These are phyloP conservation scores for Synergus itoensis DNA, from an alignment of 2,888 invertebrate species.

Conservation along the genomic window DNA sequence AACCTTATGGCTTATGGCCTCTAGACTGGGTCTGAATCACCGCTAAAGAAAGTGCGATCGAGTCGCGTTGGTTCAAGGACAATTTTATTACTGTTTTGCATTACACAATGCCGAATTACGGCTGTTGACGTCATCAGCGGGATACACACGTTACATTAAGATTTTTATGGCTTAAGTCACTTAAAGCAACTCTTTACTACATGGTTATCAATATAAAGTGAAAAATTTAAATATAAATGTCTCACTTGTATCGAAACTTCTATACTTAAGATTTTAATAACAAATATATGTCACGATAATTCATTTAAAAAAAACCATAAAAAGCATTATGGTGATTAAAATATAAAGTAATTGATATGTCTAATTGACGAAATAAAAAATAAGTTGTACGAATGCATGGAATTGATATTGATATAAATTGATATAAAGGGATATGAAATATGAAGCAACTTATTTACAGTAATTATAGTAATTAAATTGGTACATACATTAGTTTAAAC, in stretches of 20 bases:
- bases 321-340: too few relatives aligned
- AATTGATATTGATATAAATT: too few relatives aligned
- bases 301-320: neutral
- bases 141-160: conserved; percentile 1
- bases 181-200: conserved; percentile 23
- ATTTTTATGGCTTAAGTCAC: conserved; percentile 12
- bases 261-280: neutral
- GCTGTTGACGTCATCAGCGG: conserved; percentile 9
- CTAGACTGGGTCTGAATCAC: conserved; percentile 19
- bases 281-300: neutral
- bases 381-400: too few relatives aligned
- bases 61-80: conserved; percentile 29
- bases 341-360: too few relatives aligned
- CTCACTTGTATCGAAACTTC: conserved; percentile 1
- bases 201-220: conserved; percentile 4
- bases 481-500: too few relatives aligned
- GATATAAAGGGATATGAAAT: too few relatives aligned
- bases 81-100: conserved; percentile 34
- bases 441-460: too few relatives aligned
- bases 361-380: too few relatives aligned
- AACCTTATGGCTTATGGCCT: conserved; percentile 18
- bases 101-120: conserved; percentile 27
- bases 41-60: conserved; percentile 29
- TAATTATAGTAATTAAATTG: too few relatives aligned
- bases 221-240: neutral